Evolutionary conservation across 1,140 invertebrate species (phyloP), one percentile per base, ranked within the genome.

Genomic region (Cryptotermes secundus): DNA sequence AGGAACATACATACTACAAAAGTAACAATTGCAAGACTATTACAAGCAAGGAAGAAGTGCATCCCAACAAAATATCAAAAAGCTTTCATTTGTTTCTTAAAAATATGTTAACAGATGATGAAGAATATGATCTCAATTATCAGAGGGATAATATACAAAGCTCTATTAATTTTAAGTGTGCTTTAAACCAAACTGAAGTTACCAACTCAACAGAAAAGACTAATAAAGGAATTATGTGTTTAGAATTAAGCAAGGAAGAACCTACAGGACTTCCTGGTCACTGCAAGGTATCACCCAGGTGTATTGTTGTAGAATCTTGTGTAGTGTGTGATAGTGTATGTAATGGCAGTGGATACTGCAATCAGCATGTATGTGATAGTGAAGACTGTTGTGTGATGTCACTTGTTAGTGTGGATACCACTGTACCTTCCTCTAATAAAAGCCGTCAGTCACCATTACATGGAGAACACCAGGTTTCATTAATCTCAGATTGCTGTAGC

Each of bases 141-240:
- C n/a, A 72, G 2, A 7, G 59, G n/a, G 6, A 72, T n/a, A 72
- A 72, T 31, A 72, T 16, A 10, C 10, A 72, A 72, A 16, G 59
- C 16, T 72, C 59, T 72, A 14, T 72, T n/a, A 72, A n/a, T 72
- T 72, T 31, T 72, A 72, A 72, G 31, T 72, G 59, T 72, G 59
- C 26, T 72, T 72, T 72, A n/a, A 72, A 31, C n/a, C 26, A 72
- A 72, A 10, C 59, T 72, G 26, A 72, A 31, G 59, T 31, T 72
- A 72, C 59, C 59, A 72, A n/a, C n/a, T 31, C 31, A 72, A 72
- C 59, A 72, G 59, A 72, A n/a, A 72, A 72, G 59, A 72, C 59
- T 72, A 72, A 72, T 6, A 31, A 72, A 31, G 19, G 59, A 72
- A 7, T 31, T 72, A 3, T 7, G 26, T 72, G 59, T 72, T 31